Evolutionary conservation across 2,797 vertebrate genomes (phyloP), one percentile per base, ranked within the genome.

Genomic region (Macroramphosus scolopax): DNA sequence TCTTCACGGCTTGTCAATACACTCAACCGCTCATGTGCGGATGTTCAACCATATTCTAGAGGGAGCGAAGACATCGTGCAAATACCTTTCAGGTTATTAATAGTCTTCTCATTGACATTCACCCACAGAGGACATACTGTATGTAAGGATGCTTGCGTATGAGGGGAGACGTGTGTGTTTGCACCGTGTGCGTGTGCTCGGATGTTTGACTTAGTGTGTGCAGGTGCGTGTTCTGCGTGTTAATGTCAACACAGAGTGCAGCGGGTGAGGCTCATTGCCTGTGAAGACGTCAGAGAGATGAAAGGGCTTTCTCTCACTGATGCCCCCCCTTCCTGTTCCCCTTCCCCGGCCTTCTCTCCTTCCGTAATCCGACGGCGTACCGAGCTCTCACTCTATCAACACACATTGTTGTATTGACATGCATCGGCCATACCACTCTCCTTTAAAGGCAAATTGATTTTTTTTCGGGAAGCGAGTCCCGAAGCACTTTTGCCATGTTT

Each of bases 231-330:
- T 50, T 61, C 56, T 22, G 63, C 16, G 63, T 81, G 71, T 66
- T 84, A 82, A 85, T 81, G 72, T 64, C 72, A 75, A 72, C 69
- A 63, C 30, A 41, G 41, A 64, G 80, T 63, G 58, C 71, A 73
- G 55, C 37, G n/a, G 60, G 57, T 75, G 75, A 82, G 59, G 77
- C 72, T 84, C 79, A 85, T 83, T 87, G 87, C 85, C 84, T 90
- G 88, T 89, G 85, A 90, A 87, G 84, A 78, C 49, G 66, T 84
- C 77, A 85, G 72, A 39, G 59, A 89, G 81, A 89, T 88, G 83
- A 90, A 90, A 89, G 84, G 59, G 59, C 59, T 72, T 52, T 53
- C 55, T 80, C 78, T 66, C 48, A 36, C 58, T 66, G 47, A 63
- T 51, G 50, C n/a, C 68, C 57, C 35, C 58, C 51, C 64, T 51